Evolutionary conservation across 1,140 invertebrate species (phyloP).

Genomic region (Eupristina koningsbergeri): DNA sequence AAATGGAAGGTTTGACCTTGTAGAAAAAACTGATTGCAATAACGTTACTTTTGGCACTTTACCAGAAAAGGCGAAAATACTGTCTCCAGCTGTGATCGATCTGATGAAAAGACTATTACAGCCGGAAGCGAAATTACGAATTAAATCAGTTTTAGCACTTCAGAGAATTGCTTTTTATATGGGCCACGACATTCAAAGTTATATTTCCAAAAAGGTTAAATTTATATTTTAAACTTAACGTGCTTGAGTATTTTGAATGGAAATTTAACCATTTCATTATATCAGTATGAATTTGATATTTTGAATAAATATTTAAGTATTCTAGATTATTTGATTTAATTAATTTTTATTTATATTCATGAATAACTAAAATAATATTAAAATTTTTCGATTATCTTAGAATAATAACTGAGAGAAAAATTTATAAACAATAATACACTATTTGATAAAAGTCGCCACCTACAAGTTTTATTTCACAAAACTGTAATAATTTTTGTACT

Average conservation of each 20-base stretch:
- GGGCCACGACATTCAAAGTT: constrained; percentile 66
- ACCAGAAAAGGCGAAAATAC: constrained; percentile 54
- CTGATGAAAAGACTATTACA: constrained; percentile 70
- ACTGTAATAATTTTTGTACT: background rate
- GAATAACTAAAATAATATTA: too few relatives aligned
- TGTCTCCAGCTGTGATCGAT: constrained; percentile 65
- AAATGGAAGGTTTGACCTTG: constrained; percentile 24
- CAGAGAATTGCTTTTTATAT: constrained; percentile 73
- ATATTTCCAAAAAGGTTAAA: constrained; percentile 63
- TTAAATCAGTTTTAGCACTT: constrained; percentile 67
- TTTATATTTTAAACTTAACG: background rate
- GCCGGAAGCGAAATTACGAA: constrained; percentile 66
- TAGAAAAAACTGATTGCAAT: constrained; percentile 35
- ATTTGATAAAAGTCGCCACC: too few relatives aligned
- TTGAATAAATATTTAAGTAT: too few relatives aligned
- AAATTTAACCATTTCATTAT: too few relatives aligned
- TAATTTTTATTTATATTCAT: too few relatives aligned
- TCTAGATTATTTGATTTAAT: too few relatives aligned
- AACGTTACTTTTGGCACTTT: constrained; percentile 54
- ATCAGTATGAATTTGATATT: too few relatives aligned
- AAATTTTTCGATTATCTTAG: too few relatives aligned
- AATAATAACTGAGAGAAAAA: too few relatives aligned
- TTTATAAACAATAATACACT: too few relatives aligned
- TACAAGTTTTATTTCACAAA: background rate
- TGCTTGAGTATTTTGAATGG: background rate